phyloP scores from a whole-genome alignment of 2,888 invertebrate genomes.

The Metallyticus violacea region DNA sequence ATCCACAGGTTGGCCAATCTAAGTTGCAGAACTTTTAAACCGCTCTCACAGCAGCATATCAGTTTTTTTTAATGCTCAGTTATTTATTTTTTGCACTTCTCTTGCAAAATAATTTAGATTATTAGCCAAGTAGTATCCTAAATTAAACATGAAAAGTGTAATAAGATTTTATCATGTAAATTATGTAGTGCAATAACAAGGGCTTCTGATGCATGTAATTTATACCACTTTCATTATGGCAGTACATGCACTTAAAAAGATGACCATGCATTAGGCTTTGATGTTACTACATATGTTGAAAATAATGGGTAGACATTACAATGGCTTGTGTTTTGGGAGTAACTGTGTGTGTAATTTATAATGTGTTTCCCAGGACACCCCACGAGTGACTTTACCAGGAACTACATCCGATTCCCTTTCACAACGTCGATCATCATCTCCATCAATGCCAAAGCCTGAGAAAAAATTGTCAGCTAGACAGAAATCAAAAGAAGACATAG shows the following conservation, averaged over 20 bases:
- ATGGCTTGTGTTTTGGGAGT: conserved; percentile 1
- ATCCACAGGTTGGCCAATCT: no score
- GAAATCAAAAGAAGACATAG: conserved; percentile 44
- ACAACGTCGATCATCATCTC: not conserved
- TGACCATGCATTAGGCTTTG: not conserved
- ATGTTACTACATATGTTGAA: not conserved
- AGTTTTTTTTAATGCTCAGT: no score
- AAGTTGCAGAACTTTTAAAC: no score
- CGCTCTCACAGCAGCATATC: no score
- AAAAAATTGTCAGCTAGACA: not conserved
- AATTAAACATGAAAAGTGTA: no score
- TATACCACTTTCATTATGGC: not conserved
- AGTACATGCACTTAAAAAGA: not conserved
- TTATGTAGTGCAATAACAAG: not conserved
- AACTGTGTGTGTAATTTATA: conserved; percentile 21
- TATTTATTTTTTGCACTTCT: no score
- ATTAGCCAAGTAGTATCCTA: no score
- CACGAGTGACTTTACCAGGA: not conserved
- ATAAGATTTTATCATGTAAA: no score
- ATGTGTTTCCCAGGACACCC: not conserved
- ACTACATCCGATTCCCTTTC: not conserved
- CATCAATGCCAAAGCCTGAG: not conserved
- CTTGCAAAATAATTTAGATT: no score
- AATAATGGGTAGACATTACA: not conserved
- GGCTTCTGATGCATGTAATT: not conserved